Evolutionary conservation across 1,140 invertebrate genomes (phyloP).

Genomic region (Brachionus angularis): DNA sequence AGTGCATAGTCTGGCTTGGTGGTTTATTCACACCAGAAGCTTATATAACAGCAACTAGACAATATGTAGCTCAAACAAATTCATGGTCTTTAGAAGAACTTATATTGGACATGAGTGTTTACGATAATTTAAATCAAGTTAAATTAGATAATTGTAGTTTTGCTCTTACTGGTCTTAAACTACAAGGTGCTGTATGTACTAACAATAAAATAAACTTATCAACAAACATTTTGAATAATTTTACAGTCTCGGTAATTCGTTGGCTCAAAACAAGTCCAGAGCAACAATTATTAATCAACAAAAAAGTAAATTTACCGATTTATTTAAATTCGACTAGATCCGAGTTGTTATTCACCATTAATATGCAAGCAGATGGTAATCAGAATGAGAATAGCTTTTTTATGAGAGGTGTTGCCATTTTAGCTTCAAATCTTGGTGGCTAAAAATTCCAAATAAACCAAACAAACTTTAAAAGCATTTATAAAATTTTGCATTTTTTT

Average conservation of each 20-base stretch:
- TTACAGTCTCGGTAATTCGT: constrained; percentile 77
- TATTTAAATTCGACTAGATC: constrained; percentile 92
- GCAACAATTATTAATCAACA: neutral
- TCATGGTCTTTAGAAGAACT: constrained; percentile 79
- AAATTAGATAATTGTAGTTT: constrained; percentile 72
- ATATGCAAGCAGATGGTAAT: constrained; percentile 77
- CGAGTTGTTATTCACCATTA: constrained; percentile 89
- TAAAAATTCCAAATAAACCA: too few relatives aligned
- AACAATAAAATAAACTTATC: constrained; percentile 85
- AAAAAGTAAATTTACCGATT: constrained; percentile 69
- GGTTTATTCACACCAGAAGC: constrained; percentile 95
- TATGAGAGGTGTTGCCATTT: constrained; percentile 36
- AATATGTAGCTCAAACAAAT: constrained; percentile 85
- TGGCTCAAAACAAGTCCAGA: constrained; percentile 64
- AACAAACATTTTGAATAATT: constrained; percentile 85
- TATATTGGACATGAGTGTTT: constrained; percentile 21
- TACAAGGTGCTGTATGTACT: constrained; percentile 87
- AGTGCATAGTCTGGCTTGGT: constrained; percentile 77
- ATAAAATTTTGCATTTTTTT: too few relatives aligned
- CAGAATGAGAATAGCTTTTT: constrained; percentile 34
- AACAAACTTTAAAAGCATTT: too few relatives aligned
- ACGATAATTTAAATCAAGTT: constrained; percentile 52
- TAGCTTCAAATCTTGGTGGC: constrained; percentile 35
- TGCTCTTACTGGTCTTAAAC: constrained; percentile 71
- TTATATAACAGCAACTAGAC: constrained; percentile 95